These are phyloP conservation scores for Yoshiicerus persimilis DNA, from an alignment of 1,140 invertebrate genomes.

Conservation along the genomic window DNA sequence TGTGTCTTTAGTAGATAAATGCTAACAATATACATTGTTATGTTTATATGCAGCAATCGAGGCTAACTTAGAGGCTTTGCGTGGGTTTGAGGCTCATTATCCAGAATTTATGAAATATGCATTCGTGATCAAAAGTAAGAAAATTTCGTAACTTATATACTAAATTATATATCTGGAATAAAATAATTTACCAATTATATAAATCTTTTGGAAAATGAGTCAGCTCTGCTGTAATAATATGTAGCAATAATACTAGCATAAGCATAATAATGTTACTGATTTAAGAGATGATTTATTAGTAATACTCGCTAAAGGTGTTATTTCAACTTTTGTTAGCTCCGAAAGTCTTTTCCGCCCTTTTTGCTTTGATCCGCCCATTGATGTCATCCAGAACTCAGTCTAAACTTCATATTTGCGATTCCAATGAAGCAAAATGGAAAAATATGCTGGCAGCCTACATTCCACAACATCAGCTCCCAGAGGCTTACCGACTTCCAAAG, in stretches of 20 bases:
- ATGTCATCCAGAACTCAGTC: not conserved
- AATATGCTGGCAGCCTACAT: not conserved
- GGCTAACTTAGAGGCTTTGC: conserved; percentile 25
- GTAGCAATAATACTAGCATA: too few relatives aligned
- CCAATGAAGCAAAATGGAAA: conserved; percentile 9
- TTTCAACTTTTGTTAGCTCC: not conserved
- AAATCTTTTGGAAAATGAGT: too few relatives aligned
- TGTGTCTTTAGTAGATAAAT: too few relatives aligned
- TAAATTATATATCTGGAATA: too few relatives aligned
- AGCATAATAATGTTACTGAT: too few relatives aligned
- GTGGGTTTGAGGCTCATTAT: conserved; percentile 19
- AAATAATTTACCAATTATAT: too few relatives aligned
- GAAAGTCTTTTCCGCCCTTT: not conserved
- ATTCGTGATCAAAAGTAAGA: conserved; percentile 17
- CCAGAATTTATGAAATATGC: conserved; percentile 22
- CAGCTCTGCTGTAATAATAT: too few relatives aligned
- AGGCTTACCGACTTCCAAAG: not conserved
- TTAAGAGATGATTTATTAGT: too few relatives aligned
- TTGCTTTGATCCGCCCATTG: not conserved
- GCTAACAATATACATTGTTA: not conserved
- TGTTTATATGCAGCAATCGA: conserved; percentile 13
- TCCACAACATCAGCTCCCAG: not conserved
- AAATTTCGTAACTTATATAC: not conserved
- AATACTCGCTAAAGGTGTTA: not conserved
- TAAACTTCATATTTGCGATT: not conserved